These are phyloP conservation scores for Iphiclides podalirius DNA, from an alignment of 2,888 invertebrate genomes.

Conservation along the genomic window DNA sequence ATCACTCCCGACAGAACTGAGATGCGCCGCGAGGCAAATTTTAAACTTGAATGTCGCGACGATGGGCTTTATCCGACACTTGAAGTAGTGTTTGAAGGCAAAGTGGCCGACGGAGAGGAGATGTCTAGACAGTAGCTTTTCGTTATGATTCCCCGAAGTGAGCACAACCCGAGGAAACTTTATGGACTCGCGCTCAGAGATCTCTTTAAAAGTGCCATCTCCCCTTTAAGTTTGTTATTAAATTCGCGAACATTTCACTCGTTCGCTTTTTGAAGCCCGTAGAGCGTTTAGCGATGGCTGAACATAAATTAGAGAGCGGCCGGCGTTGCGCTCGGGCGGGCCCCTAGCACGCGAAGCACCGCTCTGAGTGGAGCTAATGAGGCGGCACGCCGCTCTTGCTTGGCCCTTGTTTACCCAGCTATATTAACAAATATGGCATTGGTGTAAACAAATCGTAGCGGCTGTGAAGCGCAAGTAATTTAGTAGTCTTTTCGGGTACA, in stretches of 20 bases:
- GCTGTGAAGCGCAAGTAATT: too few species aligned
- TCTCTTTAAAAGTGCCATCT: too few species aligned
- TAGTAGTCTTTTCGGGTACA: too few species aligned
- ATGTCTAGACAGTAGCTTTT: not conserved
- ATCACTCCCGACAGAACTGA: not conserved
- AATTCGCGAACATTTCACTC: too few species aligned
- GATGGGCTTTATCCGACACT: conserved; percentile 5
- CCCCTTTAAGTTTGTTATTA: too few species aligned
- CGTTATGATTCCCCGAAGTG: not conserved
- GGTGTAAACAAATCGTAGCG: too few species aligned
- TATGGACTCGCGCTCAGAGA: too few species aligned
- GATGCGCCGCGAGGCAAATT: not conserved
- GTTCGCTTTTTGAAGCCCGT: too few species aligned
- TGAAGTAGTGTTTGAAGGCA: conserved; percentile 4
- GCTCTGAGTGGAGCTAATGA: too few species aligned
- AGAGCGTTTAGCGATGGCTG: too few species aligned
- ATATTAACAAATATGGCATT: not conserved
- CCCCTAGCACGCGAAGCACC: not conserved
- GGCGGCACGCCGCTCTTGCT: too few species aligned
- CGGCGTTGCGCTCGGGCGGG: not conserved
- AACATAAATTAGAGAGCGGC: not conserved
- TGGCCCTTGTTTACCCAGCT: not conserved
- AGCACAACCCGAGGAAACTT: not conserved
- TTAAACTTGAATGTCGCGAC: not conserved
- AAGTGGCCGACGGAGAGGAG: not conserved